Percentiles rank a stretch among this genome's conserved stretches.
phyloP scores from a whole-genome alignment of 2,113 vertebrate genomes.

The Podiceps cristatus region DNA sequence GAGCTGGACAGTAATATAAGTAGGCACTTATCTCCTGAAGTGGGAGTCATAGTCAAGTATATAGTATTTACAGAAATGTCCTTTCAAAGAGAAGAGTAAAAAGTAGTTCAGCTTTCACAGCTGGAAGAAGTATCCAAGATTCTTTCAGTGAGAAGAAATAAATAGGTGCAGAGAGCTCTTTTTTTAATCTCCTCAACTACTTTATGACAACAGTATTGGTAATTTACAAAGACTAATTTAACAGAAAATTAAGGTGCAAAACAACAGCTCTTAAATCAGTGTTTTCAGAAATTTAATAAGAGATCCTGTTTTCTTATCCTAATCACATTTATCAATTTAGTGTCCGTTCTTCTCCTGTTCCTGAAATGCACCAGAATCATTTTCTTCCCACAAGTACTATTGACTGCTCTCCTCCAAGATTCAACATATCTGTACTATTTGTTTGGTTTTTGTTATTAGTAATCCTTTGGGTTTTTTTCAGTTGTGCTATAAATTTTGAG shows the following conservation, averaged over 20 bases:
- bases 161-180: not conserved
- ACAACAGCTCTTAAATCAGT: not conserved
- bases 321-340: not conserved
- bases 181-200: not conserved
- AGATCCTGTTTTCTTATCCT: not conserved
- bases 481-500: not conserved
- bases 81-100: not conserved
- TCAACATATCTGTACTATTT: rapidly evolving
- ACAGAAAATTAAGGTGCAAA: not conserved
- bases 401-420: not conserved
- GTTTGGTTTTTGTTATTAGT: not conserved
- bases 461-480: not conserved
- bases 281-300: not conserved
- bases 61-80: not conserved
- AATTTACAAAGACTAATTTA: not conserved
- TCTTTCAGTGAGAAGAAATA: not conserved
- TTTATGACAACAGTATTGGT: not conserved
- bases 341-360: not conserved
- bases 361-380: not conserved
- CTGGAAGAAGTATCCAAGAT: not conserved
- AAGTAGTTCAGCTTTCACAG: not conserved
- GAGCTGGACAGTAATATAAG: not conserved
- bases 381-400: not conserved
- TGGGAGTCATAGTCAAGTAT: not conserved
- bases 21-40: not conserved